Base-by-base conservation (phyloP, 1,140 invertebrate species). In the Drosophila murphyi region DNA sequence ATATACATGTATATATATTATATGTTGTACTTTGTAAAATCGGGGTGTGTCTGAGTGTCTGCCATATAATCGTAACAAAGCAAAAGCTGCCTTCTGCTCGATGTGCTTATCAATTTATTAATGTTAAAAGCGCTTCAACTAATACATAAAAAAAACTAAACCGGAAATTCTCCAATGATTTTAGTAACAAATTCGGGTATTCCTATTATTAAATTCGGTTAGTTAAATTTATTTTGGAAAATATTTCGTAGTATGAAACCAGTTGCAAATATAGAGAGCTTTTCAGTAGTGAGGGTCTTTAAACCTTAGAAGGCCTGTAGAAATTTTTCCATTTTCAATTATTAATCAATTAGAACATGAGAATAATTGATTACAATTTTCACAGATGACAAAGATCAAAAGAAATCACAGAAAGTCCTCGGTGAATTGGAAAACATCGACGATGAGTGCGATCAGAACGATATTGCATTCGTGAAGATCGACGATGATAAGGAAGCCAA, bases 401-500 rank as follows among this genome's bases (percentile, higher is more conserved):
- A 97, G 92, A 97, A 98, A 92, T 97, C 97, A 91, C 95, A 97
- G 92, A 97, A 97, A 93, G 95, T 98, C 56, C 93, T 98, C 50
- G 93, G 94, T 35, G 97, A 98, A 93, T 93, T 98, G 80, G 97
- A 98, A 94, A 98, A 97, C 88, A 98, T 98, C 80, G 97, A 98
- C 90, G 97, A 98, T 92, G 97, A 98, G 91, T 98, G 97, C 92
- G 97, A 98, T 93, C 95, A 97, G 90, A 97, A 97, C 90, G 96
- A 97, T 82, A 98, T 98, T 80, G 96, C 96, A 20, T 97, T 98
- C 92, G 97, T 98, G 1, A 98, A 98, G 92, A 98, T 98, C 73
- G 96, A 97, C 87, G 97, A 98, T 82, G 95, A 95, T 67, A 95
- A 96, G 59, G 97, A 98, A 93, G 97, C 97, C 31, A 97, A 96